phyloP scores from a whole-genome alignment of 2,797 vertebrate genomes.

The Fistularia tabacaria region DNA sequence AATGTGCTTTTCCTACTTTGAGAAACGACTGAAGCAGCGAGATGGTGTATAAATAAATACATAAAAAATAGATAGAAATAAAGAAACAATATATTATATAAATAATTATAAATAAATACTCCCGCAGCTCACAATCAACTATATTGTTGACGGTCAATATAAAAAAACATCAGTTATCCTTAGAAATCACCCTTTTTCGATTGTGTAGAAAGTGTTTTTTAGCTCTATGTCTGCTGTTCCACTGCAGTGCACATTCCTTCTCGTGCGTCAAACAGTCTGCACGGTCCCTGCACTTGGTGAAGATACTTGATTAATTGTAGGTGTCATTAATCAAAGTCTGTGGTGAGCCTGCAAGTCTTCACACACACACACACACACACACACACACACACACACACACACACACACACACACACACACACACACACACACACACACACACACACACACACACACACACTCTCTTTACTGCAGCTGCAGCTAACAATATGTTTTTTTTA shows the following conservation, averaged over 20 bases:
- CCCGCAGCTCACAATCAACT: no score
- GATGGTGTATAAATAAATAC: no score
- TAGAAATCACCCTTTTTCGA: no score
- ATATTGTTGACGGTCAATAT: no score
- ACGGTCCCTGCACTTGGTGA: conserved; percentile 43
- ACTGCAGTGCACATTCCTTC: conserved; percentile 31
- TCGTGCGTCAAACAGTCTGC: conserved; percentile 29
- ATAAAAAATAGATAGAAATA: no score
- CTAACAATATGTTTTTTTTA: conserved; percentile 34
- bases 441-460: conserved; percentile 50
- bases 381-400: conserved; percentile 9
- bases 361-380: conserved; percentile 50
- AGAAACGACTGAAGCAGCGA: no score
- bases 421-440: conserved; percentile 8
- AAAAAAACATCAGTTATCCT: no score
- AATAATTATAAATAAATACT: no score
- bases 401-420: conserved; percentile 2
- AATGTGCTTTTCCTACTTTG: no score
- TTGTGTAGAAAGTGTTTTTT: background rate
- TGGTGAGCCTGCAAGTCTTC: conserved; percentile 63
- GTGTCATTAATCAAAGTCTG: conserved; percentile 68
- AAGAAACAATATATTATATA: no score
- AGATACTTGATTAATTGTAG: conserved; percentile 67
- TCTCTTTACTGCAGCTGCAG: conserved; percentile 59
- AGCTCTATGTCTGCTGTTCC: background rate